phyloP scores from a whole-genome alignment of 37 sponge, comb jelly and placozoan species.

The Halichondria panicea region DNA sequence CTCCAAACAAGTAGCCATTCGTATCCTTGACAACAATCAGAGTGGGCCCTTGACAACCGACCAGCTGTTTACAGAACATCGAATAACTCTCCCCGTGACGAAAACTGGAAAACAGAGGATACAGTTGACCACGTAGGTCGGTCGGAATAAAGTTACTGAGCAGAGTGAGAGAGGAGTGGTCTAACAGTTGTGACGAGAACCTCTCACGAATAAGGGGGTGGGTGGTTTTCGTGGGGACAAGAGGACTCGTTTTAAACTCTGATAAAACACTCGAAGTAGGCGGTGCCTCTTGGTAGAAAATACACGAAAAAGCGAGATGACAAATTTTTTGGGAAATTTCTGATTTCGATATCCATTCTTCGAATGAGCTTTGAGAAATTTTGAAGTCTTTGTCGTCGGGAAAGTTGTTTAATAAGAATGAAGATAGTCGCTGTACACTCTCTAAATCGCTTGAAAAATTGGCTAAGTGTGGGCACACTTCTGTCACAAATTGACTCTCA shows the following conservation, averaged over 20 bases:
- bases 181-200: conserved; percentile 46
- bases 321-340: conserved; percentile 18
- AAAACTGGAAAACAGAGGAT: conserved; percentile 84
- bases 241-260: not conserved
- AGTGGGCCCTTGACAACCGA: conserved; percentile 72
- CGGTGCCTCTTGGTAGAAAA: conserved; percentile 15
- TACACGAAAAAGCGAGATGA: conserved; percentile 18
- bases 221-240: conserved; percentile 26
- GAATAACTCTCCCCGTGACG: conserved; percentile 90
- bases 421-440: not conserved
- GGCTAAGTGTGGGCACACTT: conserved; percentile 16
- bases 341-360: not conserved
- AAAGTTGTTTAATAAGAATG: not conserved
- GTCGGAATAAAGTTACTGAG: conserved; percentile 50
- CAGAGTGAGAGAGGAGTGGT: conserved; percentile 23
- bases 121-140: conserved; percentile 47
- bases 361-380: not conserved
- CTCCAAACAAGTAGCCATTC: conserved; percentile 85
- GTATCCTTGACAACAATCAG: conserved; percentile 77
- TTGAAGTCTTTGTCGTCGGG: not conserved
- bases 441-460: conserved; percentile 5
- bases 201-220: conserved; percentile 35
- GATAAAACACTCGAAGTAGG: not conserved
- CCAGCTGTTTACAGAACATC: conserved; percentile 59
- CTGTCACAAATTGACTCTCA: too few relatives aligned